These are phyloP conservation scores for Onychomys torridus DNA, from an alignment of 2,797 vertebrate genomes.

Conservation along the genomic window DNA sequence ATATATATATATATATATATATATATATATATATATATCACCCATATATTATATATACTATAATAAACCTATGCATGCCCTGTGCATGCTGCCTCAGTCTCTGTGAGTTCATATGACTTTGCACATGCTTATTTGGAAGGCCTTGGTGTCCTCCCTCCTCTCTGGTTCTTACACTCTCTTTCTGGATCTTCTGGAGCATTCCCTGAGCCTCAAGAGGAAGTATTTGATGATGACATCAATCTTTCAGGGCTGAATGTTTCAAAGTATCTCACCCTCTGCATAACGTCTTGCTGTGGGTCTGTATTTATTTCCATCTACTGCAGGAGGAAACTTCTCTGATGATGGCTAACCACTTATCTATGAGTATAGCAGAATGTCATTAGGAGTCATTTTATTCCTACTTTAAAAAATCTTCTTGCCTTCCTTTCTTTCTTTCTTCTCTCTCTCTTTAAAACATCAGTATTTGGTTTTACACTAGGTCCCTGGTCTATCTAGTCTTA, in stretches of 20 bases:
- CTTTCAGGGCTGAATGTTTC: not conserved
- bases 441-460: not conserved
- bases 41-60: too few relatives aligned
- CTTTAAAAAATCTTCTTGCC: not conserved
- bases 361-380: not conserved
- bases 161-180: not conserved
- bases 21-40: too few relatives aligned
- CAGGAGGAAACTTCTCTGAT: not conserved
- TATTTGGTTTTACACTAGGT: not conserved
- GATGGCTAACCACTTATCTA: not conserved
- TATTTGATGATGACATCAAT: not conserved
- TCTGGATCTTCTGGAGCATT: not conserved
- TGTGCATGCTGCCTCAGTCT: not conserved
- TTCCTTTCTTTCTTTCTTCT: too few relatives aligned
- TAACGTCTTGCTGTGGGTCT: not conserved
- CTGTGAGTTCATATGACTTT: not conserved
- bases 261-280: not conserved
- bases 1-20: too few relatives aligned
- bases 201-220: not conserved
- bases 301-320: not conserved
- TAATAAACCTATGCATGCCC: too few relatives aligned
- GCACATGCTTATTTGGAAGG: not conserved
- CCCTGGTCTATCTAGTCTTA: not conserved
- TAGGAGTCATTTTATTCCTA: not conserved
- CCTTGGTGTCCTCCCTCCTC: not conserved